A percentile compares a stretch with the other conserved stretches of the same genome.
Evolutionary conservation across 2,888 invertebrate species (phyloP).

Genomic region (Pherbina coryleti): DNA sequence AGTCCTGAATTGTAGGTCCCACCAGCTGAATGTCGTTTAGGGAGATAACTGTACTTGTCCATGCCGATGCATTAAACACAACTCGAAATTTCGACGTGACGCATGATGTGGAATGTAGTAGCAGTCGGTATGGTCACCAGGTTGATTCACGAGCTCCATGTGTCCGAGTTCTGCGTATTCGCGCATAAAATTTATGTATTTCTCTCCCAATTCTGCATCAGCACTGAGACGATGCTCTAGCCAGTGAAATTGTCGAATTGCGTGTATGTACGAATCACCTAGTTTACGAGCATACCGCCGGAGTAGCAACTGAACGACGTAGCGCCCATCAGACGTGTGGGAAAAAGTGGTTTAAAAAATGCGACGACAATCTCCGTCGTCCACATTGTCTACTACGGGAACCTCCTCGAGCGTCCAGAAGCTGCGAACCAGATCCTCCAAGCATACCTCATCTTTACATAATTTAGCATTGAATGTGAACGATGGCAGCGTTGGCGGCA

Average conservation of each 20-base stretch:
- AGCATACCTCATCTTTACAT: too few relatives aligned
- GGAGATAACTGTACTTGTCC: not conserved
- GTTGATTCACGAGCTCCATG: constrained; percentile 32
- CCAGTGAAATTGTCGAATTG: too few relatives aligned
- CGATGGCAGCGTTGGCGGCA: not conserved
- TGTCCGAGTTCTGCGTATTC: constrained; percentile 31
- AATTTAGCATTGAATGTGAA: too few relatives aligned
- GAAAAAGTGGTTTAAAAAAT: not conserved
- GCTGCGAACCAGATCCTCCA: too few relatives aligned
- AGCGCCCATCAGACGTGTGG: not conserved
- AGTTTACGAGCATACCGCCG: not conserved
- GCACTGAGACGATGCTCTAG: too few relatives aligned
- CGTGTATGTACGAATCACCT: not conserved
- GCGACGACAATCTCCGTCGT: too few relatives aligned
- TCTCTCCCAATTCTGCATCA: too few relatives aligned
- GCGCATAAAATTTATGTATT: constrained; percentile 4
- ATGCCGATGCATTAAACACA: not conserved
- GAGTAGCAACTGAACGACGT: not conserved
- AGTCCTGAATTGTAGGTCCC: constrained; percentile 2
- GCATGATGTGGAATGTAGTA: not conserved
- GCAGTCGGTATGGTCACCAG: constrained; percentile 13
- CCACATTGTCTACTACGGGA: too few relatives aligned
- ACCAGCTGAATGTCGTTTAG: not conserved
- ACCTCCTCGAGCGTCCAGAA: too few relatives aligned
- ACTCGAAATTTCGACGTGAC: not conserved